Base-by-base conservation (phyloP, 2,888 invertebrate species). In the Phaedon cochleariae region DNA sequence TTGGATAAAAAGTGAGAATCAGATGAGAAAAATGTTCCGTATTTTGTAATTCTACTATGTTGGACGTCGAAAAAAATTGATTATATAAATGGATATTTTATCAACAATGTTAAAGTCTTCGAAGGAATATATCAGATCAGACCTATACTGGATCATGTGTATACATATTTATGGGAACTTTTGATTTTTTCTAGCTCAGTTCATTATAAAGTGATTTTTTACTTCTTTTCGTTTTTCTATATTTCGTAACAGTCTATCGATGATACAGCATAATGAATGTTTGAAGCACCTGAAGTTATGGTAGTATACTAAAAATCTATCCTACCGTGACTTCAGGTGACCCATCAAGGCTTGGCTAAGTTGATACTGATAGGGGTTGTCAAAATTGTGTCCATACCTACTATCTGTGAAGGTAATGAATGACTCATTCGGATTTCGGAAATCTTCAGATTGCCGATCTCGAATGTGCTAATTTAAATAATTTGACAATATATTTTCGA, bases 401-500 rank as follows among this genome's bases (percentile, higher is more conserved):
- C 10, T 12, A 1, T 21, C 20, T n/a, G 20, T n/a, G 21, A 18
- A 15, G 48, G 21, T 48, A 48, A 20, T 6, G 17, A 4, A 18
- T 20, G 12, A 20, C 3, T n/a, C n/a, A 20, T 18, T 46, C 46
- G 6, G 17, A 20, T 48, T 9, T 9, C 48, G 21, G 21, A 20
- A 48, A 20, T n/a, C 5, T 48, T 18, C 10, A 20, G 12, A 57
- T 52, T 46, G 48, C 59, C 54, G 48, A 59, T 65, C 18, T 31
- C 15, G 45, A 22, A 64, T 49, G 57, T 51, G 41, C 37, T 62
- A 45, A 55, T 26, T 49, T 49, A 34, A 51, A 59, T 41, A 48
- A 51, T 59, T 62, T 41, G 62, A 66, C 59, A 62, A 62, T 59
- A 66, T 54, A 9, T 62, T 46, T 62, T 66, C 46, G 45, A n/a